Evolutionary conservation across 2,888 invertebrate genomes (phyloP), one percentile per base, ranked within the genome.

Genomic region (Limnephilus lunatus): DNA sequence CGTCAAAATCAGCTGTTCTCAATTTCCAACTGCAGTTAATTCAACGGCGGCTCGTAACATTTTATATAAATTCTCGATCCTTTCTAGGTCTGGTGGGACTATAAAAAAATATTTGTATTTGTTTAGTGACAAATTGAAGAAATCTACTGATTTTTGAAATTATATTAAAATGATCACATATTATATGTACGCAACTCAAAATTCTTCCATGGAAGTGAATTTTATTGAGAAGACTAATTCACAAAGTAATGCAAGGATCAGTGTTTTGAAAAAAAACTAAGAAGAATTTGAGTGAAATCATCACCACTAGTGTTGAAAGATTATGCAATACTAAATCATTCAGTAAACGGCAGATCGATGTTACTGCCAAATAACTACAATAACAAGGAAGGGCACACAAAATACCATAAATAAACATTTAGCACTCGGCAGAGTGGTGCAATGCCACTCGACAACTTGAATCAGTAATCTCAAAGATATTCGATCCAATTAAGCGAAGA

Each of bases 1-100:
- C 44, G 86, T 68, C 92, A 48, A 85, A 90, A 92, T 92, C 85
- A 85, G 83, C 85, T 92, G 89, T 90, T 85, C 53, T 15, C 32
- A 48, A 83, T 91, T 53, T 19, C 80, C 9, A 30, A 32, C 12
- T 32, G 68, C 88, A 48, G 15, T 88, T 88, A 31, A 87, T 48
- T 86, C 87, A 85, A n/a, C 12, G 90, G 83, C 53, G 85, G 83
- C 53, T 30, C 90, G 83, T 68, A n/a, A 68, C 2, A n/a, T 9
- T 68, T 48, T 3, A 12, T 15, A 15, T 48, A 4, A 48, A 3
- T 48, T 48, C 14, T 48, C 3, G 48, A 48, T 48, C 15, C 14
- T 48, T 48, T 11, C 3, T 48, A 15, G 48, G 15, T 48, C 15
- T 48, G 4, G 14, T 48, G 48, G 48, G 9, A 48, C 48, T 48